Base-by-base conservation (phyloP, 1,140 invertebrate genomes). In the Heliconius hermathena region DNA sequence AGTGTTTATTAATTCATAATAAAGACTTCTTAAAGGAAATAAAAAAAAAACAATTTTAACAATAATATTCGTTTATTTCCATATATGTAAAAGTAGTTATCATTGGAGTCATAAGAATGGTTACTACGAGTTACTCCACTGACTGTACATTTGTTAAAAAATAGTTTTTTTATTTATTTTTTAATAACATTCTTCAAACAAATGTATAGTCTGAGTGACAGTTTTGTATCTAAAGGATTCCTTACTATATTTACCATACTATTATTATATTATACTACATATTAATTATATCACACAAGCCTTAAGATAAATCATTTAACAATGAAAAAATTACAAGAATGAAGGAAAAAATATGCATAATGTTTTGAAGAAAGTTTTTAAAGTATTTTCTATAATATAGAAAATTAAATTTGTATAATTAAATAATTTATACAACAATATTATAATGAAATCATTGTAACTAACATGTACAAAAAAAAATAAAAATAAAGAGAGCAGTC, bases 51-150 rank as follows among this genome's bases (percentile, higher is more conserved):
- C 22, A 22, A 66, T 11, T 3, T 66, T 38, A 74, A 74, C 46
- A 79, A 74, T 79, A 74, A 77, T 52, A 33, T 71, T 79, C 66
- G 70, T 74, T 79, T 74, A 74, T 73, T 78, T 73, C 8, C 52
- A 26, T 78, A 66, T 26, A 79, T 70, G 78, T 70, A 79, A 79
- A 79, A 79, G 73, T 75, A 79, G 78, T 79, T 72, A 79, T 74
- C 60, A 26, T 71, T 79, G 60, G 57, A 71, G 60, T 66, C 13
- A 66, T 66, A 66, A 66, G 60, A 66, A 66, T 6, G 26, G 13
- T 26, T 66, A 66, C 60, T 26, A 26, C 13, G 13, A 20, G 22
- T 66, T 66, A 66, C 26, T 26, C 13, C 13, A 22, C 26, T 66
- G 60, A 66, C 60, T 66, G 60, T 66, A 66, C 60, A 66, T 66